Evolutionary conservation across 2,797 vertebrate genomes (phyloP), one percentile per base, ranked within the genome.

Genomic region (Peromyscus nudipes): DNA sequence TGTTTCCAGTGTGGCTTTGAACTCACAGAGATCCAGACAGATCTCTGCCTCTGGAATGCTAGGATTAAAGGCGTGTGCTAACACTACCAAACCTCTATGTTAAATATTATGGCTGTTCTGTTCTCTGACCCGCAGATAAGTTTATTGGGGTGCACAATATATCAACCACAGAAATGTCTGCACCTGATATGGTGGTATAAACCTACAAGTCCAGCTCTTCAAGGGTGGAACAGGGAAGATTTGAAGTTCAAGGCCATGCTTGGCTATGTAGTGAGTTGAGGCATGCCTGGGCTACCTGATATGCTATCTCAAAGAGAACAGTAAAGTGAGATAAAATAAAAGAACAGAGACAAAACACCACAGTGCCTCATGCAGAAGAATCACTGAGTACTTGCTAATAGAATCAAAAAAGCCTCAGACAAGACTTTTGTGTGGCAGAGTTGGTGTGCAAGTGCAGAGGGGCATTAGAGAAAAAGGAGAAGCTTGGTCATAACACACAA

Each of bases 401-500:
- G 89, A 29, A 19, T 93, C 1, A 21, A 60, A 77, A 95, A 91
- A 29, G 13, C 84, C 4, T 64, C 37, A 81, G 17, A 60, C 29
- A 83, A 87, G 67, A 21, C n/a, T 4, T 43, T 7, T 77, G 0
- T 17, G 79, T 75, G 23, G 0, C 21, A 84, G 4, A 0, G 2
- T 27, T 21, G 52, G 1, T 5, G 31, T 40, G 3, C 0, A 34
- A 13, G 29, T 25, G 2, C 19, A 57, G 21, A 19, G 46, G 2
- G 4, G 34, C 10, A 52, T 43, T 91, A 37, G 10, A 40, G 21
- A 49, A n/a, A 57, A 52, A 4, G 4, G 1, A 3, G 7, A n/a
- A 82, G n/a, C 0, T 57, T 27, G 55, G 25, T 40, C 14, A 81
- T 19, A 64, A 86, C 52, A 55, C 13, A 75, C 57, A 52, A 29